Evolutionary conservation across 2,888 invertebrate genomes (phyloP).

Genomic region (Lomographa bimaculata): DNA sequence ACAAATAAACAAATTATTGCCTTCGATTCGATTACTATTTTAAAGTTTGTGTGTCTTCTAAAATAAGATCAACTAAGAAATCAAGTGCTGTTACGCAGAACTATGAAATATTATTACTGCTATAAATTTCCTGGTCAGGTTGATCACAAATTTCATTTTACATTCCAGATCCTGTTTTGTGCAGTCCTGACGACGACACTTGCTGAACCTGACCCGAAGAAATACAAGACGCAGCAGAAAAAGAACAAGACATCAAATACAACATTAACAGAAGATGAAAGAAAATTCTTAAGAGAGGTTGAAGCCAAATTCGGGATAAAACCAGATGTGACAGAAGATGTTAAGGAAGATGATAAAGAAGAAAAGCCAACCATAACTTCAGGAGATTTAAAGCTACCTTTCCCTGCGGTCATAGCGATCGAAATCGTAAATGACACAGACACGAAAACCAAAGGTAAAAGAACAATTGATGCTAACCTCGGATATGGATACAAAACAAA

Average conservation of each 20-base stretch:
- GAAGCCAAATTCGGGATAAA: constrained; percentile 77
- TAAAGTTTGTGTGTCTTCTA: too few relatives aligned
- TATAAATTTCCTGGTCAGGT: too few relatives aligned
- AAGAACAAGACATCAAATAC: constrained; percentile 51
- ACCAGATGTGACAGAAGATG: constrained; percentile 45
- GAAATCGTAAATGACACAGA: constrained; percentile 84
- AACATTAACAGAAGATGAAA: constrained; percentile 69
- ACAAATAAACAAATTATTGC: too few relatives aligned
- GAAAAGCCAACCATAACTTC: constrained; percentile 38
- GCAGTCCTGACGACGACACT: constrained; percentile 46
- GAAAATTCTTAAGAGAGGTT: constrained; percentile 71
- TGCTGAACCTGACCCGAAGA: constrained; percentile 73
- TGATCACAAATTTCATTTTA: too few relatives aligned
- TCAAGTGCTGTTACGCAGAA: too few relatives aligned
- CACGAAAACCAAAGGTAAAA: constrained; percentile 77
- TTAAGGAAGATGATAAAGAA: constrained; percentile 40
- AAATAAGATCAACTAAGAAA: too few relatives aligned
- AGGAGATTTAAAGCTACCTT: constrained; percentile 37
- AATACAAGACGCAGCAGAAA: constrained; percentile 61
- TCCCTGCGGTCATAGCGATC: constrained; percentile 84
- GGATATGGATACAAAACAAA: constrained; percentile 87
- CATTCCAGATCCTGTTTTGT: constrained; percentile 68
- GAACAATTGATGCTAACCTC: constrained; percentile 88
- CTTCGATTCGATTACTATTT: too few relatives aligned
- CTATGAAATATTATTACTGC: too few relatives aligned